Evolutionary conservation across 2,888 invertebrate genomes (phyloP), one percentile per base, ranked within the genome.

Genomic region (Synergus laeviventris): DNA sequence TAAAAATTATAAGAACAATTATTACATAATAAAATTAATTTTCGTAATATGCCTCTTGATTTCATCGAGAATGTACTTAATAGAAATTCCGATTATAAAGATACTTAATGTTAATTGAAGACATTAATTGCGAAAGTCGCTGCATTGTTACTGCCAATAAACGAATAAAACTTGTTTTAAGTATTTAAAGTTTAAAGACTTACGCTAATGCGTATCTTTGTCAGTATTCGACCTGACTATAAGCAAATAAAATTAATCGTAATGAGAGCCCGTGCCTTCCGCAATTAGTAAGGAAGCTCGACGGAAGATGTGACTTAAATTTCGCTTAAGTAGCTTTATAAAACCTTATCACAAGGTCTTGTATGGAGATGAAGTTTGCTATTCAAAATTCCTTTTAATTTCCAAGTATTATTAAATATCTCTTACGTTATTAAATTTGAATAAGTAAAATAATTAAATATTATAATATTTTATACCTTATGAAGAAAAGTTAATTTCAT

Each of bases 181-280:
- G 56, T 21, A 56, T 11, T 21, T 0, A 56, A 56, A 56, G 2
- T 56, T 56, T 56, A 56, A 56, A 11, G 21, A 21, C 18, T 56
- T 56, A 39, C 39, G 39, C 12, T 12, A n/a, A 49, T 1, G 45
- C 45, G 16, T 45, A 45, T 49, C 49, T 54, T 18, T 18, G 24
- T 21, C 12, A 24, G 21, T 21, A 24, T 21, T 59, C 3, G 24
- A 59, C 9, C 1, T 56, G 21, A 18, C 18, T 5, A n/a, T n/a
- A n/a, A 24, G 42, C 42, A 66, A 66, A 66, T 66, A 66, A 66
- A 66, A 66, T 66, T 66, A 66, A 66, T 66, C 9, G 42, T 66
- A 24, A 42, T 16, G 42, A 66, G 42, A 66, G 21, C 42, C 45
- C 42, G 62, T 62, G 62, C 62, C 62, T 62, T 62, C n/a, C 38